phyloP scores from a whole-genome alignment of 2,888 invertebrate species.

The Oscheius onirici region DNA sequence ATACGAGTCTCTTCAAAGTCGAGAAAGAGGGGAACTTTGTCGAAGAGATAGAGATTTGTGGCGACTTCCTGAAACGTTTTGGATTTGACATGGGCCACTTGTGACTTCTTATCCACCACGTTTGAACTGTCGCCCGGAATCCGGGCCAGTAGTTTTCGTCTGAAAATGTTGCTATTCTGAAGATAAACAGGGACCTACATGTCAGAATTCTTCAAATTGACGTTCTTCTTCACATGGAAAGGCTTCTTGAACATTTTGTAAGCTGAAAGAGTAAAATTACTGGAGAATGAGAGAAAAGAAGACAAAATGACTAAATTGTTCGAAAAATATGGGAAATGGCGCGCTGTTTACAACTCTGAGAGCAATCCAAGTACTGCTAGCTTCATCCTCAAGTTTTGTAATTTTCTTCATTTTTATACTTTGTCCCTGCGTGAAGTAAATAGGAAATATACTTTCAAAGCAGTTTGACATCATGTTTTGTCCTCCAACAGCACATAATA shows the following conservation, averaged over 20 bases:
- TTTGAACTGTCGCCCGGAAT: slow-evolving; percentile 35
- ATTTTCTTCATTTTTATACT: background rate
- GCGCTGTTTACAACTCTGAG: background rate
- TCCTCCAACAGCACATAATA: too few relatives aligned
- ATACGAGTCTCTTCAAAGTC: slow-evolving; percentile 48
- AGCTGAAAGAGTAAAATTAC: background rate
- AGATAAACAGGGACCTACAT: slow-evolving; percentile 44
- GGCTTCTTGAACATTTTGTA: slow-evolving; percentile 62
- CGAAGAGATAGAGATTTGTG: slow-evolving; percentile 60
- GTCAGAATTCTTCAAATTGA: slow-evolving; percentile 64
- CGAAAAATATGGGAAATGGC: background rate
- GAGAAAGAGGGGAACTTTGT: slow-evolving; percentile 62
- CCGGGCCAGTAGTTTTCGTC: slow-evolving; percentile 41
- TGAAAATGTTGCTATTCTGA: slow-evolving; percentile 24
- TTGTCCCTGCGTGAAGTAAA: too few relatives aligned
- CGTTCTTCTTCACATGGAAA: slow-evolving; percentile 62
- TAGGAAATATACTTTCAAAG: too few relatives aligned
- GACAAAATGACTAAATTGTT: too few relatives aligned
- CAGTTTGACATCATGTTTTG: too few relatives aligned
- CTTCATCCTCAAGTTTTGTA: background rate
- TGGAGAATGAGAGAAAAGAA: background rate
- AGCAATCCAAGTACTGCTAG: background rate
- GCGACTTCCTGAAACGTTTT: slow-evolving; percentile 41
- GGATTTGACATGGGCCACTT: slow-evolving; percentile 51
- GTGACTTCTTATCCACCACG: slow-evolving; percentile 32